Base-by-base conservation (phyloP, 2,888 invertebrate species). In the Eupithecia exiguata region DNA sequence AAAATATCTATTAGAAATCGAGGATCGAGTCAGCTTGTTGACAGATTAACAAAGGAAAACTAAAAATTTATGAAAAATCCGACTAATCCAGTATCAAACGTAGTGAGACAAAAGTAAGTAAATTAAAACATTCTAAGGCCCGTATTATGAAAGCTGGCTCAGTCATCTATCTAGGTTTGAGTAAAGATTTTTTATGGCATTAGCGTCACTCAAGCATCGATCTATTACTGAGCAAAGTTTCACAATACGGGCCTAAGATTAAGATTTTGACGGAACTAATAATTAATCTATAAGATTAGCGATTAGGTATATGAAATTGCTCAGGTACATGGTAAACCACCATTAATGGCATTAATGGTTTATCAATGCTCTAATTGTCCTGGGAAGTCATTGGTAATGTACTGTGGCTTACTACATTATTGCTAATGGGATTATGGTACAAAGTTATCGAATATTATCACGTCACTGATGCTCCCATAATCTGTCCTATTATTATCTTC, bases 331-430 rank as follows among this genome's bases (percentile, higher is more conserved):
- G 46, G 46, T 46, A 18, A 16, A 18, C 58, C 58, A 58, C 58
- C 25, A 58, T 58, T 58, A 58, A 25, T 25, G 25, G 25, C 5
- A 58, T 25, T 58, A 58, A 58, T 74, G 70, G 53, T 68, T 74
- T 71, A 74, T 65, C 74, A 68, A 74, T 71, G 38, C 40, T 74
- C 21, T 74, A 71, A 68, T 74, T 35, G 63, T 65, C 70, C 43
- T 49, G 63, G 58, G 74, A 68, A 74, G 74, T 71, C 49, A 68
- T 16, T 43, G 70, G 40, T 74, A 68, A 71, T 74, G 68, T 58
- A 40, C 43, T 68, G 67, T 63, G 67, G 74, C 38, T 71, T 43
- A 46, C 40, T 68, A 74, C 40, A 43, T 74, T 65, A 74, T 25
- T 68, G 62, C 68, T 68, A 74, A 68, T 68, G 46, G 68, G 68